Evolutionary conservation across 1,140 invertebrate species (phyloP).

Genomic region (Euura saliciscinereae): DNA sequence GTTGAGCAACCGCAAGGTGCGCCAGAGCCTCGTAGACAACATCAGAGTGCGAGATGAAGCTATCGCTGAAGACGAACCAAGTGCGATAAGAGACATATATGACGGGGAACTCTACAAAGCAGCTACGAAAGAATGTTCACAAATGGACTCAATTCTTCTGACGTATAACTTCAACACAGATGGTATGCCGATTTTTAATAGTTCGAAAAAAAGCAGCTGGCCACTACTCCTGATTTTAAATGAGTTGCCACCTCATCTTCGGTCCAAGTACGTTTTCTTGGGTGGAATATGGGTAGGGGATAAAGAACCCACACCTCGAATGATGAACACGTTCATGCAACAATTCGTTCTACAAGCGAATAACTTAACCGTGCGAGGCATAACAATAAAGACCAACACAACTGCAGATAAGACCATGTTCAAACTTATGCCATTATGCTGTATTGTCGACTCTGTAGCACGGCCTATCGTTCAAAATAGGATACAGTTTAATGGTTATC

Average conservation of each 20-base stretch:
- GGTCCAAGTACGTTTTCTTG: constrained; percentile 14
- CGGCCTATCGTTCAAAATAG: constrained; percentile 23
- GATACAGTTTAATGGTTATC: constrained; percentile 22
- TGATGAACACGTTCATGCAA: constrained; percentile 14
- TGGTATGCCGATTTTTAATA: constrained; percentile 18
- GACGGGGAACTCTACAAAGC: constrained; percentile 7
- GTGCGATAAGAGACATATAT: constrained; percentile 15
- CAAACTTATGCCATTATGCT: constrained; percentile 18
- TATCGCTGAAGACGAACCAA: constrained; percentile 11
- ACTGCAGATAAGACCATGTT: constrained; percentile 15
- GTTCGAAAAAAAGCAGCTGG: constrained; percentile 18
- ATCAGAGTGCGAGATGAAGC: constrained; percentile 15
- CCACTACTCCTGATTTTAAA: constrained; percentile 18
- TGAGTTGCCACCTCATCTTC: background rate
- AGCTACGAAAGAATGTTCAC: background rate
- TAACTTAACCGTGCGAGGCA: background rate
- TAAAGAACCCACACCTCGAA: constrained; percentile 18
- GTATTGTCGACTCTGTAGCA: constrained; percentile 22
- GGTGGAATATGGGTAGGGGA: constrained; percentile 14
- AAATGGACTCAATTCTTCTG: background rate
- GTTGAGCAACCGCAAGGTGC: background rate
- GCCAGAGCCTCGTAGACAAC: constrained; percentile 11
- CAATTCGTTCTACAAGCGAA: constrained; percentile 8
- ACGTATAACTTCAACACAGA: constrained; percentile 13
- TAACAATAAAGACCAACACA: background rate